Conservation (phyloP, 2,888 invertebrate species). For the Apamea crenata region DNA sequence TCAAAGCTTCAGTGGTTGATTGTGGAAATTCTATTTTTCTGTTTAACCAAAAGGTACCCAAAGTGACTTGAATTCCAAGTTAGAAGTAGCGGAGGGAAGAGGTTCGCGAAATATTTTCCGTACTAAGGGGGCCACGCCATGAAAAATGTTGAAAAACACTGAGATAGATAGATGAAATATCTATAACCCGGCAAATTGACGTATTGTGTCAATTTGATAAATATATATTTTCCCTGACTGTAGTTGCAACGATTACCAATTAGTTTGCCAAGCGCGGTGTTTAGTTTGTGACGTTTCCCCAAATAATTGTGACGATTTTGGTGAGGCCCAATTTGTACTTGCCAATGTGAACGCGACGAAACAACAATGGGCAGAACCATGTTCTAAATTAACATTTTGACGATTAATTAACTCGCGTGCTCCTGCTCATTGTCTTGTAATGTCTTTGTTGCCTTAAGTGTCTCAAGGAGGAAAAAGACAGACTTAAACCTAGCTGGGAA, state of each 20-base stretch:
- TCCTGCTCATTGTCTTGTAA: conserved; percentile 33
- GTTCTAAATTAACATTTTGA: conserved; percentile 14
- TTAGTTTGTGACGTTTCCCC: background rate
- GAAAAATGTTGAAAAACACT: no score
- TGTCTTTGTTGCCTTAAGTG: conserved; percentile 26
- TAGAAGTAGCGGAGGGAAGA: no score
- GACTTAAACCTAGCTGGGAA: background rate
- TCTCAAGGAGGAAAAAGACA: conserved; percentile 24
- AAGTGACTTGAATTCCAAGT: no score
- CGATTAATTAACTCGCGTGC: conserved; percentile 2
- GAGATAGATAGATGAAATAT: background rate
- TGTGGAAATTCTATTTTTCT: no score
- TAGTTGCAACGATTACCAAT: background rate
- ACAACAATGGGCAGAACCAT: conserved; percentile 18
- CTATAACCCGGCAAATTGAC: background rate
- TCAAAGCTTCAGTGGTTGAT: no score
- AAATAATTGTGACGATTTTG: conserved; percentile 12
- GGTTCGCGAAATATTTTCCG: no score
- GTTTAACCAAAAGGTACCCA: no score
- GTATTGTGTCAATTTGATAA: background rate
- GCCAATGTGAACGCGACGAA: conserved; percentile 2
- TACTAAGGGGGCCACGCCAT: no score
- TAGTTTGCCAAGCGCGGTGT: background rate
- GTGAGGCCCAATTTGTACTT: background rate
- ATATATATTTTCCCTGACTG: background rate